These are phyloP conservation scores for Graptemys geographica DNA, from an alignment of 2,797 vertebrate species.

Conservation along the genomic window DNA sequence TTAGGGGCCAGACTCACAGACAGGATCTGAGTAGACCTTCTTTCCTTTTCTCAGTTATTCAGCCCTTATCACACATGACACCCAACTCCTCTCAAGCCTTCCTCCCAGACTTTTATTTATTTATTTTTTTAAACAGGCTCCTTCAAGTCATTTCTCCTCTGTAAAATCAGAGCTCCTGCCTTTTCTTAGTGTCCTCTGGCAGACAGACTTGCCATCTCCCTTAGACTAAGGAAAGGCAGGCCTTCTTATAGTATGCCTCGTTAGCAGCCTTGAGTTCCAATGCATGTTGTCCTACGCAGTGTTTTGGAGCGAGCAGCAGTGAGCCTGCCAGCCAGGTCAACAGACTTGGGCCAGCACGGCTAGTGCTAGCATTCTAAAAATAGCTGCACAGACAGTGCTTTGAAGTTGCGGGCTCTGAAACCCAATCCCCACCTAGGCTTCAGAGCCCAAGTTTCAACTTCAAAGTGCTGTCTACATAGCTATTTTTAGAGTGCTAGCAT, in stretches of 20 bases:
- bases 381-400: background rate
- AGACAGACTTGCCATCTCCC: background rate
- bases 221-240: background rate
- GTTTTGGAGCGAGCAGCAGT: background rate
- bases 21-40: background rate
- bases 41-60: background rate
- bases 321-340: background rate
- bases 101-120: background rate
- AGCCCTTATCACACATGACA: background rate
- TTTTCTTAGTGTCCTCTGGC: background rate
- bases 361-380: background rate
- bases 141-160: background rate
- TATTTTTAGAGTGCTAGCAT: background rate
- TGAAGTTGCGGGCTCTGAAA: background rate
- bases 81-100: background rate
- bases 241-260: background rate
- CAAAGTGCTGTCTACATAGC: background rate
- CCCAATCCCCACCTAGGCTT: background rate
- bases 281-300: background rate
- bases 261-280: background rate
- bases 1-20: background rate
- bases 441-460: background rate
- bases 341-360: background rate
- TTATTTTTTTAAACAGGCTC: background rate
- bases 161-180: background rate